These are phyloP conservation scores for Xenotilapia caudafasciata DNA, from an alignment of 2,113 vertebrate species.

Conservation along the genomic window DNA sequence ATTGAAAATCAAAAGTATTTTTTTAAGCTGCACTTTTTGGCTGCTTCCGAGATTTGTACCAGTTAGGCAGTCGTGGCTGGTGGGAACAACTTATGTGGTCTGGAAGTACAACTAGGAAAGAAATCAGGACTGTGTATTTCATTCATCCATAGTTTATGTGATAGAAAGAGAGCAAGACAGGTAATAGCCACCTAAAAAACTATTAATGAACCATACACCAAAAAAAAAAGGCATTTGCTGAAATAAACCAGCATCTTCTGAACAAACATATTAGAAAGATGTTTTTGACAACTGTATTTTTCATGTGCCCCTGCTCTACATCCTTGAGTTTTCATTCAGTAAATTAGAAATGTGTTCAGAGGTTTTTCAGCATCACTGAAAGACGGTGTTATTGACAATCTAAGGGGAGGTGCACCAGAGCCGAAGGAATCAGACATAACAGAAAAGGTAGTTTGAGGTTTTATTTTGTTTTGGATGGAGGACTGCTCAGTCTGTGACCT, in stretches of 20 bases:
- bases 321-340: not conserved
- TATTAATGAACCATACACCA: not conserved
- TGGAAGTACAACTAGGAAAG: not conserved
- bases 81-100: not conserved
- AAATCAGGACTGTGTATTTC: not conserved
- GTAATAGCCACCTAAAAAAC: not conserved
- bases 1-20: not conserved
- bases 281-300: not conserved
- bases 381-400: not conserved
- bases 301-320: not conserved
- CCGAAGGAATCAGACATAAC: not conserved
- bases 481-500: slow-evolving; percentile 14
- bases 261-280: not conserved
- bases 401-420: not conserved
- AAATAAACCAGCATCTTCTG: not conserved
- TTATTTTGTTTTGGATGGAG: not conserved
- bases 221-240: not conserved
- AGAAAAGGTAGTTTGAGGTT: not conserved
- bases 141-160: not conserved
- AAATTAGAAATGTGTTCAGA: not conserved
- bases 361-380: not conserved
- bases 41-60: not conserved
- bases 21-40: not conserved
- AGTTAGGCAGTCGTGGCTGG: not conserved
- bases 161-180: not conserved